Percentiles rank a stretch among this genome's conserved stretches.
Evolutionary conservation across 2,797 vertebrate genomes (phyloP).

Genomic region (Diplodus sargus): DNA sequence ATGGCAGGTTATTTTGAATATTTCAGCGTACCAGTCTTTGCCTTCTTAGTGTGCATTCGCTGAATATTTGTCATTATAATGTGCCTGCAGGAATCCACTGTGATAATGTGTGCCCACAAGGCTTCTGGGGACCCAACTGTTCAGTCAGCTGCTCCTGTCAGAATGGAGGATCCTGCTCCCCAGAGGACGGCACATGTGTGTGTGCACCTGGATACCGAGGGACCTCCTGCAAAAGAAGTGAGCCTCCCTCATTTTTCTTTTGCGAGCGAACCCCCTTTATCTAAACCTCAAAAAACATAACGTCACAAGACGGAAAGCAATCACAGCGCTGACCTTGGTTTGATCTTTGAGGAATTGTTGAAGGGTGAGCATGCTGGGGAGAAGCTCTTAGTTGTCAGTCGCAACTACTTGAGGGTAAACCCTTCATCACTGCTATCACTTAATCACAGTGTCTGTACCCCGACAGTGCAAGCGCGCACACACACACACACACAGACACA

Average conservation of each 20-base stretch:
- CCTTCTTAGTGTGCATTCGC: constrained; percentile 44
- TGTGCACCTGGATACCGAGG: constrained; percentile 96
- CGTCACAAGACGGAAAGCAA: constrained; percentile 13
- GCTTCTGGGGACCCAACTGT: constrained; percentile 98
- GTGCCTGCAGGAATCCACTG: constrained; percentile 92
- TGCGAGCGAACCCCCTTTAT: constrained; percentile 7
- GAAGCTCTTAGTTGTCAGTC: constrained; percentile 72
- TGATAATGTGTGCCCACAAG: constrained; percentile 91
- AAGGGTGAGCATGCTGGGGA: constrained; percentile 59
- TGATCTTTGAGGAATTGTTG: constrained; percentile 68
- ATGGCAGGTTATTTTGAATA: constrained; percentile 51
- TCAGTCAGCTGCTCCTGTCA: constrained; percentile 96
- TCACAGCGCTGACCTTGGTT: constrained; percentile 71
- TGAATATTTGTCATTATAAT: constrained; percentile 66
- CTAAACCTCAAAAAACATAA: constrained; percentile 26
- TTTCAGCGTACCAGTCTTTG: constrained; percentile 49
- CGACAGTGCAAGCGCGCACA: constrained; percentile 17
- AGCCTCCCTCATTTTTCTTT: constrained; percentile 65
- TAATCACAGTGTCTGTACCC: constrained; percentile 80
- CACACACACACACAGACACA: constrained; percentile 10
- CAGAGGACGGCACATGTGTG: constrained; percentile 94
- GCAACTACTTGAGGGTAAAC: constrained; percentile 73
- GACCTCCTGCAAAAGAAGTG: constrained; percentile 97
- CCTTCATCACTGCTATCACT: constrained; percentile 80
- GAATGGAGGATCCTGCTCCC: constrained; percentile 96